phyloP scores from a whole-genome alignment of 2,113 vertebrate species.

The Myodes glareolus region DNA sequence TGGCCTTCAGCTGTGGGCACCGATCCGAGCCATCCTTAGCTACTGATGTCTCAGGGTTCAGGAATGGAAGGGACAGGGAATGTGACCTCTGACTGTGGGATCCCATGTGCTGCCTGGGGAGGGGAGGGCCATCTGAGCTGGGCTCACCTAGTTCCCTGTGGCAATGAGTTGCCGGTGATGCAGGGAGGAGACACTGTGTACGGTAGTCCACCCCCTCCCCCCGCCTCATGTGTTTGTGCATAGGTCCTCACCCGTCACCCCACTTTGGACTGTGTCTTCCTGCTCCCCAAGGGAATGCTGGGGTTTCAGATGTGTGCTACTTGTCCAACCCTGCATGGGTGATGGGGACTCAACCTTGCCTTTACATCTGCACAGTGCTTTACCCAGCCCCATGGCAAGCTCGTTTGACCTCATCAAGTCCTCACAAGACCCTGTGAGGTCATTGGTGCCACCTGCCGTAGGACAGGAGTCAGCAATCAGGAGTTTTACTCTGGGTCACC shows the following conservation, averaged over 20 bases:
- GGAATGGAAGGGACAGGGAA: background rate
- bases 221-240: background rate
- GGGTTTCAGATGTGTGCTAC: background rate
- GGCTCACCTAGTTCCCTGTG: background rate
- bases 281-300: background rate
- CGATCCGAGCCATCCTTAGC: background rate
- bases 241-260: background rate
- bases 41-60: background rate
- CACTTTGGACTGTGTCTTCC: background rate
- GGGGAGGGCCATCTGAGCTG: background rate
- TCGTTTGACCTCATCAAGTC: background rate
- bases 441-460: background rate
- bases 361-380: background rate
- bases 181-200: background rate
- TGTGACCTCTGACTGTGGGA: background rate
- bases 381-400: background rate
- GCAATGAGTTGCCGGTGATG: accelerated
- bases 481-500: background rate
- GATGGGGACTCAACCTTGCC: background rate
- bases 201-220: too few relatives aligned
- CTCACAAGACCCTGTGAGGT: background rate
- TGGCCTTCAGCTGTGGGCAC: background rate
- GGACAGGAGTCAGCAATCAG: background rate
- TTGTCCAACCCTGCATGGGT: background rate
- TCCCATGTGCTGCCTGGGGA: background rate